Evolutionary conservation across 2,888 invertebrate genomes (phyloP).

Genomic region (Euproctis similis): DNA sequence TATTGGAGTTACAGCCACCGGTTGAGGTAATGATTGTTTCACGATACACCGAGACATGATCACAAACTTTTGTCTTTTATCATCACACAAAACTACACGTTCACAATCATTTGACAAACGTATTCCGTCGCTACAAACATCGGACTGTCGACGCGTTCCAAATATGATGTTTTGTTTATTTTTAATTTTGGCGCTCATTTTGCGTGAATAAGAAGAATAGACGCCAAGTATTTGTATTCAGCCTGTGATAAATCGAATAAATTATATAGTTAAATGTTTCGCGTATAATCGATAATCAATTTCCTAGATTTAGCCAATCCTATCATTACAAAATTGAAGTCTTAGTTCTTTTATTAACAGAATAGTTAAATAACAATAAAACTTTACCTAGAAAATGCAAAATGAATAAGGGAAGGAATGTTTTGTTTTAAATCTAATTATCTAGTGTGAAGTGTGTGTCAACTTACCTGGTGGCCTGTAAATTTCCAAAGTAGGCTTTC

Average conservation of each 20-base stretch:
- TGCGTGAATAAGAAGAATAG: slow-evolving; percentile 45
- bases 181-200: slow-evolving; percentile 72
- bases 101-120: slow-evolving; percentile 47
- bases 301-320: too few relatives aligned
- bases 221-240: slow-evolving; percentile 42
- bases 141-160: slow-evolving; percentile 67
- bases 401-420: not conserved
- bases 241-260: slow-evolving; percentile 26
- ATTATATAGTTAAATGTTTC: not conserved
- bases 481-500: slow-evolving; percentile 90
- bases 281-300: too few relatives aligned
- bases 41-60: slow-evolving; percentile 65
- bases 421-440: too few relatives aligned
- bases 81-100: slow-evolving; percentile 28
- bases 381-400: too few relatives aligned
- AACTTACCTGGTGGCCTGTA: slow-evolving; percentile 90
- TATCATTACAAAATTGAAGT: too few relatives aligned
- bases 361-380: too few relatives aligned
- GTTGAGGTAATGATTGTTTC: slow-evolving; percentile 60
- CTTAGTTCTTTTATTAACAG: too few relatives aligned
- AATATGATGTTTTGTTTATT: slow-evolving; percentile 72
- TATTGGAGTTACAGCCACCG: slow-evolving; percentile 31
- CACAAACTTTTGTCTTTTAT: slow-evolving; percentile 31
- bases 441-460: not conserved
- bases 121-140: slow-evolving; percentile 57